Evolutionary conservation across 2,113 vertebrate species (phyloP).

Genomic region (Alethe castanea): DNA sequence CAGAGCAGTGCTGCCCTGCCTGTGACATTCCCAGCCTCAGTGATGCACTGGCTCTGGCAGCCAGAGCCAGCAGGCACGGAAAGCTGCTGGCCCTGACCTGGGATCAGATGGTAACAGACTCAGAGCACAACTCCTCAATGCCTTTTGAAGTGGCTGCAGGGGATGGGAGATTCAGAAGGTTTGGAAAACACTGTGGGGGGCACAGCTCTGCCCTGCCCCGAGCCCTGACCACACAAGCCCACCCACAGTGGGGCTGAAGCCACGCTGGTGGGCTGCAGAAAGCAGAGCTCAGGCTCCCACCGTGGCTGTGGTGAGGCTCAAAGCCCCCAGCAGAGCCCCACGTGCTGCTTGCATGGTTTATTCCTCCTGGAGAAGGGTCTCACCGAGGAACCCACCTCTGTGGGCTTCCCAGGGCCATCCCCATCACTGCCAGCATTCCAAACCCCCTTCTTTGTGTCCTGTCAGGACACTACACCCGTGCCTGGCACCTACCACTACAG

Average conservation of each 20-base stretch:
- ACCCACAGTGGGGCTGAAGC: background rate
- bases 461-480: background rate
- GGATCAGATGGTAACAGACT: background rate
- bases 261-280: background rate
- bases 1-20: background rate
- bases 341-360: background rate
- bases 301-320: background rate
- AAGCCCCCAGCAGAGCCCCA: background rate
- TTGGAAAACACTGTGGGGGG: background rate
- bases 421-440: background rate
- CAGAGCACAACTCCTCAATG: constrained; percentile 33
- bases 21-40: background rate
- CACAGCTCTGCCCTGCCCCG: background rate
- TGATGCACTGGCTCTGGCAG: constrained; percentile 37
- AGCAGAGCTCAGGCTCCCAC: background rate
- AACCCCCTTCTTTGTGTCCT: background rate
- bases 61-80: constrained; percentile 15
- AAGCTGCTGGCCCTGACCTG: constrained; percentile 2
- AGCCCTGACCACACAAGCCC: background rate
- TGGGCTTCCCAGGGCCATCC: background rate
- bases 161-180: background rate
- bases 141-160: background rate
- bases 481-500: background rate
- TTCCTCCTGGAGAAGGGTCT: background rate
- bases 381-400: fast-evolving